Conservation (phyloP, 2,113 vertebrate genomes). For the Glaucomys volans region DNA sequence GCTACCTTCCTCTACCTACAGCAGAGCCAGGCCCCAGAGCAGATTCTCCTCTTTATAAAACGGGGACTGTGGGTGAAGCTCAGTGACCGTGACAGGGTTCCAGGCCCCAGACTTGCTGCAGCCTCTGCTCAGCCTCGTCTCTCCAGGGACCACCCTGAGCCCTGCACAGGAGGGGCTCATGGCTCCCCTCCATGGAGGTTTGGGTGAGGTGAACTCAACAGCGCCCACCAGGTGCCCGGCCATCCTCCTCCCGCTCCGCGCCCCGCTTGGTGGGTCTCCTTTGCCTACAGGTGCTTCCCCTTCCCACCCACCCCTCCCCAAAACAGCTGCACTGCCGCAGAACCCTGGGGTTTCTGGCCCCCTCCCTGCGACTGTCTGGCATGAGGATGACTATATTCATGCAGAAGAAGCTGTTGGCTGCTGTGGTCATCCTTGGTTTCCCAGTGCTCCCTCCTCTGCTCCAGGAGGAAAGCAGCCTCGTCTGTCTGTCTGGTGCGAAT, state of each 20-base stretch:
- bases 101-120: background rate
- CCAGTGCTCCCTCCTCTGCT: background rate
- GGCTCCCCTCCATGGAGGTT: background rate
- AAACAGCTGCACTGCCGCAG: background rate
- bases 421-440: background rate
- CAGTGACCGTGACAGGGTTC: background rate
- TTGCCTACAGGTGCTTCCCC: background rate
- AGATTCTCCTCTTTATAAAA: background rate
- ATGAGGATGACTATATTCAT: background rate
- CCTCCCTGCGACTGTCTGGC: background rate
- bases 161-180: background rate
- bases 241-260: too few relatives aligned
- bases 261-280: background rate
- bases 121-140: background rate
- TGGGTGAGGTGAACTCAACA: too few relatives aligned
- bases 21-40: background rate
- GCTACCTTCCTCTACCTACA: background rate
- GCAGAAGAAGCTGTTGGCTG: background rate
- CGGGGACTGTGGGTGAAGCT: rapidly evolving
- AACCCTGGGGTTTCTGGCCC: background rate
- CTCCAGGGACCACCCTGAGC: background rate
- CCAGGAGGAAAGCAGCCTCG: background rate
- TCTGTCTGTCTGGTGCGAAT: background rate
- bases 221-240: too few relatives aligned
- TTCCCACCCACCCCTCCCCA: background rate